phyloP scores from a whole-genome alignment of 2,797 vertebrate species.

The Macropodus opercularis region DNA sequence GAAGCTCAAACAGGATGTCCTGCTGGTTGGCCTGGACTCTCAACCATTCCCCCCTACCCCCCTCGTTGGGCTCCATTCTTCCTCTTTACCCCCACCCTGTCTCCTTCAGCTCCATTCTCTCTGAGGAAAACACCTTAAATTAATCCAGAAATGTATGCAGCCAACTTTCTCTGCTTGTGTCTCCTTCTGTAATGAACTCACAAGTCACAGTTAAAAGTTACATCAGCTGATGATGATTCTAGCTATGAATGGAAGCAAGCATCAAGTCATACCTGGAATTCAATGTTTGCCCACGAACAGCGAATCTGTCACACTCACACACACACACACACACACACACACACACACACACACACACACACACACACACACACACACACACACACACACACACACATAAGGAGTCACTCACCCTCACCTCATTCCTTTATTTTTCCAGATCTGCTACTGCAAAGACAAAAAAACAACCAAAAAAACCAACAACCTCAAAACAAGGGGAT shows the following conservation, averaged over 20 bases:
- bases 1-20: constrained; percentile 88
- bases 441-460: too few relatives aligned
- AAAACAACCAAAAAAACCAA: too few relatives aligned
- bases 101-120: constrained; percentile 38
- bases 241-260: background rate
- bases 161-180: constrained; percentile 39
- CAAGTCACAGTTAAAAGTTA: constrained; percentile 14
- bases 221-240: constrained; percentile 3
- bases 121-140: constrained; percentile 48
- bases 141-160: constrained; percentile 49
- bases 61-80: constrained; percentile 41
- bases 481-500: too few relatives aligned
- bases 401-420: too few relatives aligned
- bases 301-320: too few relatives aligned
- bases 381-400: too few relatives aligned
- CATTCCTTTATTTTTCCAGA: too few relatives aligned
- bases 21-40: constrained; percentile 80
- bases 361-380: too few relatives aligned
- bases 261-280: background rate
- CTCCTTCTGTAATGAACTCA: constrained; percentile 30
- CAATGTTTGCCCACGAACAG: too few relatives aligned
- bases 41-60: constrained; percentile 58
- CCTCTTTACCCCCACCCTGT: background rate
- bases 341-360: too few relatives aligned
- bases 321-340: too few relatives aligned